A percentile compares a stretch with the other conserved stretches of the same genome.
These are phyloP conservation scores for Phymatocera aterrima DNA, from an alignment of 2,888 invertebrate species.

Conservation along the genomic window DNA sequence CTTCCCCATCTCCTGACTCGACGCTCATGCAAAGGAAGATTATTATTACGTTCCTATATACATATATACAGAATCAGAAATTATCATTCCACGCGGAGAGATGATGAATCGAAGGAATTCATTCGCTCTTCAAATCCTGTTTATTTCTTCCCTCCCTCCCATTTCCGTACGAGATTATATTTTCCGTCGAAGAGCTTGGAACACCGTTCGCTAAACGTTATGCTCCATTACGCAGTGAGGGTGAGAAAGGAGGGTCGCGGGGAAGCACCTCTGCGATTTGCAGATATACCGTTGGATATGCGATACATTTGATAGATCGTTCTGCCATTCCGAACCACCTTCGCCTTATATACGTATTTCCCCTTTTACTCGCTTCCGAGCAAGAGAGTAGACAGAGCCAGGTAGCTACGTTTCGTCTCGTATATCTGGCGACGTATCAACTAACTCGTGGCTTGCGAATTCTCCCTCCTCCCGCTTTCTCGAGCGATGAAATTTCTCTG, in stretches of 20 bases:
- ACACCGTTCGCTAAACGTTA: slow-evolving; percentile 1
- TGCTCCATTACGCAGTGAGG: not conserved
- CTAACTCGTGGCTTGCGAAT: slow-evolving; percentile 22
- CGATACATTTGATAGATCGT: slow-evolving; percentile 40
- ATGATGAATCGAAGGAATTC: no score
- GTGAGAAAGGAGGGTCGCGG: not conserved
- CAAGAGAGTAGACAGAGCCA: not conserved
- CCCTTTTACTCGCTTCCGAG: not conserved
- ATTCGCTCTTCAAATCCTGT: not conserved
- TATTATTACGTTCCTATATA: no score
- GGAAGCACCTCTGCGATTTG: slow-evolving; percentile 19
- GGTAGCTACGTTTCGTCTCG: no score
- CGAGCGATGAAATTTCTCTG: not conserved
- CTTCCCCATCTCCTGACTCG: no score
- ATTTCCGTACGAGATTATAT: not conserved
- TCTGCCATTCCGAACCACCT: not conserved
- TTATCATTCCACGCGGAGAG: no score
- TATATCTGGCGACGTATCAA: slow-evolving; percentile 40
- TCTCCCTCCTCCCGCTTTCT: not conserved
- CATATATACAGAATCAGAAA: not conserved
- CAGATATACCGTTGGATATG: slow-evolving; percentile 24
- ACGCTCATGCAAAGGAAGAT: no score
- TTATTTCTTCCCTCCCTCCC: not conserved
- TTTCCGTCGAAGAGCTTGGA: not conserved
- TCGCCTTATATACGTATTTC: not conserved